These are phyloP conservation scores for Talpa occidentalis DNA, from an alignment of 2,113 vertebrate species.

Conservation along the genomic window DNA sequence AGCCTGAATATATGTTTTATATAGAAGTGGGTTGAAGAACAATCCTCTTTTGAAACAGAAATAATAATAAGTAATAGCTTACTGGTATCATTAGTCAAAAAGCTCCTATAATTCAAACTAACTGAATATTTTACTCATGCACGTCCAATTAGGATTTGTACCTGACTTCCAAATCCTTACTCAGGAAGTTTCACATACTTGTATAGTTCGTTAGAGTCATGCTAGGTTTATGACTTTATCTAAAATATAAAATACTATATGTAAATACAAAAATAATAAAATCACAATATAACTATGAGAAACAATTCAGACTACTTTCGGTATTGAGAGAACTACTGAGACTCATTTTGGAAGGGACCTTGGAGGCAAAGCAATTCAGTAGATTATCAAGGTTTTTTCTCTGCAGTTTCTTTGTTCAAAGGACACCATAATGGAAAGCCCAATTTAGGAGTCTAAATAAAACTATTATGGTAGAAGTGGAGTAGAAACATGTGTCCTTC, in stretches of 20 bases:
- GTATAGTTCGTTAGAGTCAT: neutral
- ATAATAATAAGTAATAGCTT: neutral
- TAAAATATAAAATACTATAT: neutral
- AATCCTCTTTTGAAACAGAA: neutral
- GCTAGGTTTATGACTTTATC: neutral
- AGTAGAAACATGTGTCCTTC: neutral
- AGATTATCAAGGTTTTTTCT: neutral
- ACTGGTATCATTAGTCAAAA: neutral
- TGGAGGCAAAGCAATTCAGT: neutral
- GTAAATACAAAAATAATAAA: neutral
- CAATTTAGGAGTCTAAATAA: neutral
- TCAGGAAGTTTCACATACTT: neutral
- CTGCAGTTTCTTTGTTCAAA: neutral
- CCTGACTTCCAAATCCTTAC: neutral
- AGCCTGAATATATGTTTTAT: constrained; percentile 39
- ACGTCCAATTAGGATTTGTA: neutral
- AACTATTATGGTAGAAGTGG: neutral
- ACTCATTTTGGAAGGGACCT: neutral
- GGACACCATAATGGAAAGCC: neutral
- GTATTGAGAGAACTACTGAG: neutral
- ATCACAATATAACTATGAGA: neutral
- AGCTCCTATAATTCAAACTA: neutral
- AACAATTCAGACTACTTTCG: neutral
- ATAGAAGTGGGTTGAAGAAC: constrained; percentile 25
- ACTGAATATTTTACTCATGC: neutral